Evolutionary conservation across 2,113 vertebrate species (phyloP).

Genomic region (Ctenodactylus gundi): DNA sequence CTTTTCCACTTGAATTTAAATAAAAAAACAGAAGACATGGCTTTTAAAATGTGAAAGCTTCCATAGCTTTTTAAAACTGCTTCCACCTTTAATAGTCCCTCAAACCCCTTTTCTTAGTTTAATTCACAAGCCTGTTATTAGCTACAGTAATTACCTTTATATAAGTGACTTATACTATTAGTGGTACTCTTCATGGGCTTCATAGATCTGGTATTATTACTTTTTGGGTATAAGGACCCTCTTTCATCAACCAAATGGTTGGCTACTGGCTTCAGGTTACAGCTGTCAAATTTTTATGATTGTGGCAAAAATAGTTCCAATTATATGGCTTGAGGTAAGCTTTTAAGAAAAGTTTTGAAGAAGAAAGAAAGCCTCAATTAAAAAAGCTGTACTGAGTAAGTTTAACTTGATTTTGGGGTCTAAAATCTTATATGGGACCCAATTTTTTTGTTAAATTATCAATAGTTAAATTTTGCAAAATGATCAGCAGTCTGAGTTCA

Average conservation of each 20-base stretch:
- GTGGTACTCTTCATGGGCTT: neutral
- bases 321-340: neutral
- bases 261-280: neutral
- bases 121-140: neutral
- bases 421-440: neutral
- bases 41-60: neutral
- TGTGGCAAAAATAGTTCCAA: slow-evolving; percentile 35
- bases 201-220: neutral
- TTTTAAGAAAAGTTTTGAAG: slow-evolving; percentile 24
- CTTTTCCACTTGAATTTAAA: neutral
- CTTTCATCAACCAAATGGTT: slow-evolving; percentile 6
- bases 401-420: slow-evolving; percentile 10
- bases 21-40: neutral
- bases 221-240: slow-evolving; percentile 51
- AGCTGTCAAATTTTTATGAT: slow-evolving; percentile 11
- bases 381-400: neutral
- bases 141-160: neutral
- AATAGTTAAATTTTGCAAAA: no score
- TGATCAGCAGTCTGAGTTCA: neutral
- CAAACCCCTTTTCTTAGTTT: neutral
- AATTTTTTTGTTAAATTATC: no score
- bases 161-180: neutral
- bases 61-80: neutral
- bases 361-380: slow-evolving; percentile 20
- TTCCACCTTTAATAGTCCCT: neutral